Conservation (phyloP, 2,888 invertebrate genomes). For the Harmothoe impar region DNA sequence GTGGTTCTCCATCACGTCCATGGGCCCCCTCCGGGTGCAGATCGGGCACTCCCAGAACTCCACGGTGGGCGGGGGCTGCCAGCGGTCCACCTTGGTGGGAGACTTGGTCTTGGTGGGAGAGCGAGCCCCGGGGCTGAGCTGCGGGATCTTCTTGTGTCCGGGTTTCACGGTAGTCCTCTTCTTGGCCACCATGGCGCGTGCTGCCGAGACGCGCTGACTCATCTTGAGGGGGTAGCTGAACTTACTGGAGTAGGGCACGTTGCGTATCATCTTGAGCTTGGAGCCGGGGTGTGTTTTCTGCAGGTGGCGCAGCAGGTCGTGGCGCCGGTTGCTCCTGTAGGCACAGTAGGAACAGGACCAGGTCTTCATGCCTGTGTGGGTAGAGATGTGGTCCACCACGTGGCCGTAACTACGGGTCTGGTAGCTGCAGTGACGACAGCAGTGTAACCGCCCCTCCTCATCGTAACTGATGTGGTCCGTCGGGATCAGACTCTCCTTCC, state of each 20-base stretch:
- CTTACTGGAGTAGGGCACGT: constrained; percentile 45
- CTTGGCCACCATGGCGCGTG: constrained; percentile 41
- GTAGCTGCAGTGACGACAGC: constrained; percentile 52
- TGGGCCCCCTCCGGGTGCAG: constrained; percentile 31
- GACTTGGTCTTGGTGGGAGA: constrained; percentile 37
- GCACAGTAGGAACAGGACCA: constrained; percentile 40
- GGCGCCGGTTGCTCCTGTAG: constrained; percentile 48
- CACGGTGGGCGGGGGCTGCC: constrained; percentile 52
- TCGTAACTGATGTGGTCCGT: constrained; percentile 47
- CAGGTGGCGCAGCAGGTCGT: constrained; percentile 36
- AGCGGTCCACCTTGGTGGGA: constrained; percentile 19
- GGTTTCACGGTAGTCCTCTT: constrained; percentile 14
- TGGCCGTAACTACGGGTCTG: constrained; percentile 49
- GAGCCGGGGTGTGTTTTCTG: constrained; percentile 48
- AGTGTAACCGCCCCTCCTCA: constrained; percentile 32
- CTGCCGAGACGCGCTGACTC: constrained; percentile 47
- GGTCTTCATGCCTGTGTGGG: constrained; percentile 49
- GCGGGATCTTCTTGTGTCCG: background rate
- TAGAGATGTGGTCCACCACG: constrained; percentile 42
- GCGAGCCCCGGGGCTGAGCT: background rate
- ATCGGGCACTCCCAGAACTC: constrained; percentile 57
- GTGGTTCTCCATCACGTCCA: constrained; percentile 39
- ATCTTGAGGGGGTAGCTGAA: constrained; percentile 55
- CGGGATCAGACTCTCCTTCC: constrained; percentile 45
- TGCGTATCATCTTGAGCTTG: constrained; percentile 54